Evolutionary conservation across 2,888 invertebrate genomes (phyloP), one percentile per base, ranked within the genome.

Genomic region (Synanthedon vespiformis): DNA sequence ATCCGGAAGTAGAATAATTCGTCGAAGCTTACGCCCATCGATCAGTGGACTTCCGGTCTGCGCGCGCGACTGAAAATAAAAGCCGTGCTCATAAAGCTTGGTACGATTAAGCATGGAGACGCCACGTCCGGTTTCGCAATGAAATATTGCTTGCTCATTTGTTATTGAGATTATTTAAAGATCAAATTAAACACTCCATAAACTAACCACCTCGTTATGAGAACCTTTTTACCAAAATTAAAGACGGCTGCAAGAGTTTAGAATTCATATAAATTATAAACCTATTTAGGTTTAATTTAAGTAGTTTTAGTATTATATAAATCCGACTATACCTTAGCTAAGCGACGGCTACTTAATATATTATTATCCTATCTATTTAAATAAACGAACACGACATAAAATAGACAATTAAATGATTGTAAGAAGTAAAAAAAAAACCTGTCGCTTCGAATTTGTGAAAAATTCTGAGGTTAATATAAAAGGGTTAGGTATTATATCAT

Each of bases 1-100:
- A 74, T 72, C 77, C 79, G 81, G 82, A 80, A 74, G 66, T 63
- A 67, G 63, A 60, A 65, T 68, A 74, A 78, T 78, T 77, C 77
- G 78, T 77, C 72, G 71, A 69, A 70, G 77, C 77, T 71, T 72
- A 75, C 78, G 77, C 74, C 72, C 79, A 77, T 77, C 74, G 68
- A 76, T 77, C 73, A 71, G 70, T 59, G 61, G 61, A 64, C 73
- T 80, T 82, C 81, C 81, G 74, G 64, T 61, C 59, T 58, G 58
- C 57, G 53, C 51, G 51, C 54, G 51, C 55, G 47, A 34, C 48
- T 48, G 48, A 48, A 48, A 48, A 48, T 48, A 48, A 48, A 48
- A 48, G 14, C 48, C 12, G 13, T 44, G 44, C 48, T 8, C 48
- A 16, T 48, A 48, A 16, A 14, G 16, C 14, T 34, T 34, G 4